Evolutionary conservation across 2,797 vertebrate genomes (phyloP).

Genomic region (Sebastes oblongus): DNA sequence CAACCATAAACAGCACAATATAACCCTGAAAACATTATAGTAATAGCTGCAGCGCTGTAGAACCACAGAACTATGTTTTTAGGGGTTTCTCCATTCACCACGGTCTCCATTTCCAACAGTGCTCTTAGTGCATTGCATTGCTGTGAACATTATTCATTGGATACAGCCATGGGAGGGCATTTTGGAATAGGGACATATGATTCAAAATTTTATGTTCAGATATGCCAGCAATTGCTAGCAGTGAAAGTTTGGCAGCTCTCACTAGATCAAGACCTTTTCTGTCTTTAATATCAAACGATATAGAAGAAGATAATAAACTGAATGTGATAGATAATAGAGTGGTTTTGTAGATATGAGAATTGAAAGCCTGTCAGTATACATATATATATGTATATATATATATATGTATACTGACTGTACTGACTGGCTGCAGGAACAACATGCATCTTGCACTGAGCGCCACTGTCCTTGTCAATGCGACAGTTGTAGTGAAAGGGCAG

Average conservation of each 20-base stretch:
- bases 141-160: not conserved
- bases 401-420: not conserved
- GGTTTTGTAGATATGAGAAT: not conserved
- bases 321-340: not conserved
- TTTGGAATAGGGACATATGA: not conserved
- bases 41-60: not conserved
- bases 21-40: not conserved
- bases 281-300: not conserved
- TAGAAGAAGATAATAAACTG: not conserved
- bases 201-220: not conserved
- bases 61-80: not conserved
- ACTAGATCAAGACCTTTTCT: not conserved
- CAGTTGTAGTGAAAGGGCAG: constrained; percentile 52
- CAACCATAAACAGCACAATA: not conserved
- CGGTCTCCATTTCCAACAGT: not conserved
- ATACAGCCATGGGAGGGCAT: not conserved
- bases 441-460: constrained; percentile 5
- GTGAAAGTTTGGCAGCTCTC: not conserved
- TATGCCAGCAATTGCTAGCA: not conserved
- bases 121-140: not conserved
- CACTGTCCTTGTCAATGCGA: constrained; percentile 64
- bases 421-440: constrained; percentile 34
- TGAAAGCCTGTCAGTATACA: not conserved
- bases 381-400: not conserved
- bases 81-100: not conserved